These are phyloP conservation scores for Dicyrtomina minuta DNA, from an alignment of 2,888 invertebrate genomes.

Conservation along the genomic window DNA sequence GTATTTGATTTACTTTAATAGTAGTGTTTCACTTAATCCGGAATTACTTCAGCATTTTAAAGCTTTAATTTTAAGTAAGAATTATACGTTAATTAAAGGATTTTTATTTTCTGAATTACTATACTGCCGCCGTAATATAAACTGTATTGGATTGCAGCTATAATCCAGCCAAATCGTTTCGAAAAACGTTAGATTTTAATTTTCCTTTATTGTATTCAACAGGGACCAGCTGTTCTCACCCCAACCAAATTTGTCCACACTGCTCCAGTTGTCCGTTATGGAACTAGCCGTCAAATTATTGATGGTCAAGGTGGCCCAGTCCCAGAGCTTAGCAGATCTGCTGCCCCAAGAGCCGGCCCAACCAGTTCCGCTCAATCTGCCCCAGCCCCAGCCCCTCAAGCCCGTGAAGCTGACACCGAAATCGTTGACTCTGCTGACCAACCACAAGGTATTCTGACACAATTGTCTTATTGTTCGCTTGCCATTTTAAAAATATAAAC, in stretches of 20 bases:
- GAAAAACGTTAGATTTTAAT: too few species aligned
- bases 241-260: slow-evolving; percentile 53
- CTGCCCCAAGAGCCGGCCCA: slow-evolving; percentile 45
- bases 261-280: slow-evolving; percentile 52
- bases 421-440: slow-evolving; percentile 37
- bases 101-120: too few species aligned
- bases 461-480: too few species aligned
- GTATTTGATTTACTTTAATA: too few species aligned
- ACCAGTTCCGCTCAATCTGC: slow-evolving; percentile 30
- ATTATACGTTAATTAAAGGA: too few species aligned
- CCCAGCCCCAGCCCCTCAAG: slow-evolving; percentile 44
- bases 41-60: too few species aligned
- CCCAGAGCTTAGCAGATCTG: slow-evolving; percentile 45
- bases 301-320: slow-evolving; percentile 50
- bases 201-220: too few species aligned
- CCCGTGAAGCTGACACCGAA: slow-evolving; percentile 39
- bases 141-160: too few species aligned
- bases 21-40: too few species aligned
- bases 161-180: too few species aligned
- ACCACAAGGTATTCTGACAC: slow-evolving; percentile 16
- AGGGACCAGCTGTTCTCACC: slow-evolving; percentile 58
- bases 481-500: background rate
- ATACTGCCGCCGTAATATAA: too few species aligned
- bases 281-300: slow-evolving; percentile 50
- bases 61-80: too few species aligned